These are phyloP conservation scores for Rhynchomys soricoides DNA, from an alignment of 2,113 vertebrate species.

Conservation along the genomic window DNA sequence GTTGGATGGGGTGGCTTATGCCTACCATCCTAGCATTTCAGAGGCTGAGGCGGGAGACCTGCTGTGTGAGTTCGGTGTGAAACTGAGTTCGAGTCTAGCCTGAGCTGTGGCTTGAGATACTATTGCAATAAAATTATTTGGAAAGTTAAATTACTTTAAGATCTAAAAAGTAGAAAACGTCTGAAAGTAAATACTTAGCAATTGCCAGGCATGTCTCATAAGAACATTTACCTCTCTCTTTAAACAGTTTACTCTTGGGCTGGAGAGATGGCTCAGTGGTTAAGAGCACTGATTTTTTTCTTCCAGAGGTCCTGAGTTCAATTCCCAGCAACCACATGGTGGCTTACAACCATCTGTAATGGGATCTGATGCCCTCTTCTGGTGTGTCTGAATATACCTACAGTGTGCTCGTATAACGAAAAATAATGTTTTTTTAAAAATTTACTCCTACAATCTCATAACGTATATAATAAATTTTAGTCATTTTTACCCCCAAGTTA, in stretches of 20 bases:
- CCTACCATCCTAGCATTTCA: background rate
- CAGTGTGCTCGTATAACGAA: too few relatives aligned
- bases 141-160: conserved; percentile 5
- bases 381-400: too few relatives aligned
- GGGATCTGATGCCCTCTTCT: too few relatives aligned
- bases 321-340: too few relatives aligned
- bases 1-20: too few relatives aligned
- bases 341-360: too few relatives aligned
- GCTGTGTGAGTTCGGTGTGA: background rate
- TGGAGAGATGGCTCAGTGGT: too few relatives aligned
- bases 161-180: background rate
- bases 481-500: background rate
- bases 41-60: background rate
- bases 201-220: background rate
- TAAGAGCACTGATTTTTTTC: too few relatives aligned
- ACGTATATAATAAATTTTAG: background rate
- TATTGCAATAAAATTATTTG: background rate
- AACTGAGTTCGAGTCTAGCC: background rate
- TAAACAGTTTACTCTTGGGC: background rate
- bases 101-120: background rate
- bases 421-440: too few relatives aligned
- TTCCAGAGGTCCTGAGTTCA: too few relatives aligned
- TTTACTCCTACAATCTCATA: background rate
- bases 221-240: too few relatives aligned
- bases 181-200: background rate